Percentiles rank a stretch among this genome's conserved stretches.
These are phyloP conservation scores for Nomada ferruginata DNA, from an alignment of 2,888 invertebrate species.

Conservation along the genomic window DNA sequence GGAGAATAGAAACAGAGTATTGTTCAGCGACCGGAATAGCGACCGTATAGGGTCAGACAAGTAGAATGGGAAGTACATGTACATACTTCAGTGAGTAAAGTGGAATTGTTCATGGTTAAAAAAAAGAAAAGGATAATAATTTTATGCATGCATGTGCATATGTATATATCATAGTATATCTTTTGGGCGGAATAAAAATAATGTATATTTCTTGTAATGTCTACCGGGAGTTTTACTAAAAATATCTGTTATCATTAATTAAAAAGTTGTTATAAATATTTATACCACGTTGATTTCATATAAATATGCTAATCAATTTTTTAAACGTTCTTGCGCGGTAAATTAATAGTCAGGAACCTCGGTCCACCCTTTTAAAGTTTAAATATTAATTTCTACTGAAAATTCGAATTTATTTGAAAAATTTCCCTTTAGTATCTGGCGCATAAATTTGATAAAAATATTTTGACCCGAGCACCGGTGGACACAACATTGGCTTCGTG, in stretches of 20 bases:
- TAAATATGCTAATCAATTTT: not conserved
- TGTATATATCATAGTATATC: no score
- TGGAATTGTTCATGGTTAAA: not conserved
- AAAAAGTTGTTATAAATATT: not conserved
- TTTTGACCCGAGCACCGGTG: not conserved
- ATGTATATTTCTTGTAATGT: no score
- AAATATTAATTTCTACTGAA: slow-evolving; percentile 4
- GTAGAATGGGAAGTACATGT: slow-evolving; percentile 17
- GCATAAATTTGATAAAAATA: not conserved
- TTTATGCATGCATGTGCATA: not conserved
- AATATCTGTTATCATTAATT: not conserved
- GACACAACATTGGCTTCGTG: not conserved
- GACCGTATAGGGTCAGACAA: slow-evolving; percentile 10
- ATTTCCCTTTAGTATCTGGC: not conserved
- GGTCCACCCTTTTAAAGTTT: not conserved
- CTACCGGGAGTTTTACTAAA: no score
- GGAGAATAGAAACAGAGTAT: slow-evolving; percentile 16
- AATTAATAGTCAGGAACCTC: no score
- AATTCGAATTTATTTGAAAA: slow-evolving; percentile 11
- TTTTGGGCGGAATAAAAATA: not conserved
- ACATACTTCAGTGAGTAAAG: slow-evolving; percentile 1
- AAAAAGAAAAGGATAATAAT: not conserved
- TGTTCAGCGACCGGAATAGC: slow-evolving; percentile 29
- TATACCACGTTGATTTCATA: no score
- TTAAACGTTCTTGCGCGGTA: not conserved